Base-by-base conservation (phyloP, 2,113 vertebrate species). In the Vimba vimba region DNA sequence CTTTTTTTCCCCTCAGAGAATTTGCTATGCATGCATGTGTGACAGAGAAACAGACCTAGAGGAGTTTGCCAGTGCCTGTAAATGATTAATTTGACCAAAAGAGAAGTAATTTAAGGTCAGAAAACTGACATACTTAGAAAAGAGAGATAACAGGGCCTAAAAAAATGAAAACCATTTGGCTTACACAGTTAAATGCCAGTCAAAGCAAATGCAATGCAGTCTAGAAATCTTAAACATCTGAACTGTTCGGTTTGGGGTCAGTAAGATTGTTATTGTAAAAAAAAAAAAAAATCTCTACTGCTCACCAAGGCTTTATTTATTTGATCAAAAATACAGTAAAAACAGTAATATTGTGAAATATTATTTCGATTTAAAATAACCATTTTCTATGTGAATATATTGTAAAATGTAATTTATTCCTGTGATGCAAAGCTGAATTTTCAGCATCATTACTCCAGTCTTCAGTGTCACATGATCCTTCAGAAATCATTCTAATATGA, bases 21-120 rank as follows among this genome's bases (percentile, higher is more conserved):
- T 76, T 30, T 64, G n/a, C 47, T 64, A 39, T 73, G 33, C 36
- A 82, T 30, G 30, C 1, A 2, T 81, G 36, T 69, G 21, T 79
- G 23, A 43, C 68, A 85, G 9, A 19, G 33, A 50, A 69, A 39
- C 19, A 12, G 79, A 66, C 47, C 50, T 39, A 8, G 68, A 62
- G 79, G 33, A 33, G 52, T 15, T 68, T 85, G 77, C 79, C 75
- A 80, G 52, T 8, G 12, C 60, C 23, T 87, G 88, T 89, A 82
- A 85, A 88, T 88, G 59, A 90, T 87, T 87, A 0, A 87, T 84
- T 81, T 83, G 11, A 43, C 62, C 83, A 77, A 66, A 85, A 55
- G 69, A 47, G 43, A 39, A 33, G 47, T 15, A n/a, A 45, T 71
- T 60, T 30, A 50, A 30, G 79, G 79, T 87, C 59, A 17, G 39